Conservation (phyloP, 1,140 invertebrate species). For the Tetramorium alpestre region DNA sequence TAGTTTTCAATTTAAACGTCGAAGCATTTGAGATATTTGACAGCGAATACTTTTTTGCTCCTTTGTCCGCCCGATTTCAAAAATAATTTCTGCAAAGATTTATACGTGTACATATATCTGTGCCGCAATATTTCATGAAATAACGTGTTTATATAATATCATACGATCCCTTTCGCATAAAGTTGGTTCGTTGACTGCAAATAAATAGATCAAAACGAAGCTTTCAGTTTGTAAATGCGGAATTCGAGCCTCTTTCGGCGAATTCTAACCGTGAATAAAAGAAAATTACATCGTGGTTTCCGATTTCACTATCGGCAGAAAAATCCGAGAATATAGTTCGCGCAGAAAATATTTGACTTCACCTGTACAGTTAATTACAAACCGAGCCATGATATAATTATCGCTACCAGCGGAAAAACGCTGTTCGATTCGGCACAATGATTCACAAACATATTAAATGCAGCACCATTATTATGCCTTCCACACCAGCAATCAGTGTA, state of each 20-base stretch:
- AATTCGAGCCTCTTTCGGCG: neutral
- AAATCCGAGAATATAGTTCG: neutral
- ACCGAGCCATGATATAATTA: constrained; percentile 13
- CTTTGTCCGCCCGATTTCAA: neutral
- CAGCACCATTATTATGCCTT: neutral
- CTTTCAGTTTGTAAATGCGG: neutral
- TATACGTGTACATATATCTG: neutral
- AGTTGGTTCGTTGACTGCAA: neutral
- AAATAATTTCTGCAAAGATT: constrained; percentile 37
- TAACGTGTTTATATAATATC: neutral
- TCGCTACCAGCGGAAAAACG: constrained; percentile 14
- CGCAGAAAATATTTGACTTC: constrained; percentile 29
- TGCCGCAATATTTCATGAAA: neutral
- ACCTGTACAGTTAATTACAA: neutral
- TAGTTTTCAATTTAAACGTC: constrained; percentile 46
- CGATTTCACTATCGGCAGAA: constrained; percentile 26
- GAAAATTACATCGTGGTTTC: constrained; percentile 12
- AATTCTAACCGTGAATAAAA: neutral
- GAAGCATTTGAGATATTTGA: constrained; percentile 49
- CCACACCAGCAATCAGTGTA: neutral
- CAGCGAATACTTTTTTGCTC: neutral
- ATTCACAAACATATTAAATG: neutral
- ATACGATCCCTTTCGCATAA: neutral
- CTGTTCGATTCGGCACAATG: neutral
- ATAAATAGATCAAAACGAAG: constrained; percentile 37